A percentile compares a stretch with the other conserved stretches of the same genome.
Conservation (phyloP, 2,888 invertebrate species). For the Dyspetes luteomarginatus region DNA sequence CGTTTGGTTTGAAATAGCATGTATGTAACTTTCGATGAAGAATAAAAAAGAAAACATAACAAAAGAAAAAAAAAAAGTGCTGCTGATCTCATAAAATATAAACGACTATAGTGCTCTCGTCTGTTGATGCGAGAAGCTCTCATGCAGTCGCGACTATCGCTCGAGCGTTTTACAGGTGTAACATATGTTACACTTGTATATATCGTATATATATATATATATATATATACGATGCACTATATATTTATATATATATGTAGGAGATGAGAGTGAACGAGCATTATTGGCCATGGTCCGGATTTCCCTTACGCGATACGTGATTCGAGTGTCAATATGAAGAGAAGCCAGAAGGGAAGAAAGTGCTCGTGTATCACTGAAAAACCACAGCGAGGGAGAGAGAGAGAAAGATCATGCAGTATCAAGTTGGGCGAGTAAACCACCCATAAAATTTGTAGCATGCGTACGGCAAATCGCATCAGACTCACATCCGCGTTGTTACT, state of each 20-base stretch:
- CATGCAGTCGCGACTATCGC: not conserved
- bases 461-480: too few species aligned
- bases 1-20: not conserved
- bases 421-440: conserved; percentile 13
- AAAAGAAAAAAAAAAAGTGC: conserved; percentile 9
- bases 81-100: conserved; percentile 56
- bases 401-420: conserved; percentile 9
- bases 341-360: conserved; percentile 22
- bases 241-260: not conserved
- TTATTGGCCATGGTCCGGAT: conserved; percentile 44
- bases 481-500: too few species aligned
- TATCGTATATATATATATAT: not conserved
- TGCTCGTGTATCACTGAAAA: not conserved
- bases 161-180: conserved; percentile 15
- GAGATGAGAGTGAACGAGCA: conserved; percentile 14
- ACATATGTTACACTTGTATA: too few species aligned
- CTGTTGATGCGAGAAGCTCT: conserved; percentile 25
- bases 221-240: not conserved
- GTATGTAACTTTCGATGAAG: not conserved
- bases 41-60: not conserved
- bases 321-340: conserved; percentile 45
- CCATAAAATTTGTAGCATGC: conserved; percentile 22
- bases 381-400: not conserved
- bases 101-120: conserved; percentile 35
- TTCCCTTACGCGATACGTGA: conserved; percentile 62